phyloP scores from a whole-genome alignment of 2,113 vertebrate species.

The Rattus norvegicus region GRCr8 NC_086021.1:161301501-161302000 shows the following conservation, averaged over 20 bases:
- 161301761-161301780: neutral
- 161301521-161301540: neutral
- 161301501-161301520: neutral
- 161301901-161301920: neutral
- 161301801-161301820: neutral
- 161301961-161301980: neutral
- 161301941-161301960: neutral
- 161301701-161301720: neutral
- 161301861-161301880: neutral
- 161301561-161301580: neutral
- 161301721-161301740: neutral
- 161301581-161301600: neutral
- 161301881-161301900: neutral
- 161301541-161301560: neutral
- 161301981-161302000: neutral
- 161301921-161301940: neutral
- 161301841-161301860: neutral
- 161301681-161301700: neutral
- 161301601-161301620: neutral
- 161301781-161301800: neutral
- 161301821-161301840: neutral
- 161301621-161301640: neutral
- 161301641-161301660: neutral
- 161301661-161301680: neutral
- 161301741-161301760: neutral